Evolutionary conservation across 2,113 vertebrate genomes (phyloP), one percentile per base, ranked within the genome.

Genomic region (Crotalus helleri): DNA sequence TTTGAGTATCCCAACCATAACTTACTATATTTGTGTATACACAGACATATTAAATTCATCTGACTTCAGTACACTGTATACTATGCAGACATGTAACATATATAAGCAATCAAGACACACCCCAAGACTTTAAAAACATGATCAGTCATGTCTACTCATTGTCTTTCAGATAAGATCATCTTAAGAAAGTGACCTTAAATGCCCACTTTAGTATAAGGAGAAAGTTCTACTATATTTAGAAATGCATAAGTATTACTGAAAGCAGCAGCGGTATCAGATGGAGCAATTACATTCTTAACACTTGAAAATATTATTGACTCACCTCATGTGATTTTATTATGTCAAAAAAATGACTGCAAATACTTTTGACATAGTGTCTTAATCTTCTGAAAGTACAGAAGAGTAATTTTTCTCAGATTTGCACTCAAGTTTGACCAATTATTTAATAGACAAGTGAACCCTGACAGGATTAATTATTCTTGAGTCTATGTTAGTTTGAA

Each of bases 211-310:
- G 51, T 57, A 51, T 53, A 90, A 90, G 49, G 44, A 87, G 92
- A 87, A 90, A 87, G 92, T 93, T 93, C n/a, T 90, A 23, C 92
- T 93, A 93, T 93, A 93, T 93, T 93, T 93, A 93, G 92, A 93
- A 93, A 53, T 61, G 46, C 49, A 59, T 86, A 44, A 61, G 74
- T 93, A 64, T 93, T 87, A 90, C 21, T 61, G 74, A 64, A 90
- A 87, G 92, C 89, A 86, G 44, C 49, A 10, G 29, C 11, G 51
- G 69, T 93, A 93, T 85, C 44, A 53, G 69, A 51, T 55, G 19
- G 69, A 93, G 88, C 69, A 85, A 33, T 90, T 85, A 85, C 89
- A 90, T n/a, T 59, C 88, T 74, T 85, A n/a, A 81, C 29, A 44
- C 89, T 69, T 86, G 57, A 29, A 64, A 90, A 53, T 61, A 44